Base-by-base conservation (phyloP, 2,113 vertebrate genomes). In the Cygnus atratus region DNA sequence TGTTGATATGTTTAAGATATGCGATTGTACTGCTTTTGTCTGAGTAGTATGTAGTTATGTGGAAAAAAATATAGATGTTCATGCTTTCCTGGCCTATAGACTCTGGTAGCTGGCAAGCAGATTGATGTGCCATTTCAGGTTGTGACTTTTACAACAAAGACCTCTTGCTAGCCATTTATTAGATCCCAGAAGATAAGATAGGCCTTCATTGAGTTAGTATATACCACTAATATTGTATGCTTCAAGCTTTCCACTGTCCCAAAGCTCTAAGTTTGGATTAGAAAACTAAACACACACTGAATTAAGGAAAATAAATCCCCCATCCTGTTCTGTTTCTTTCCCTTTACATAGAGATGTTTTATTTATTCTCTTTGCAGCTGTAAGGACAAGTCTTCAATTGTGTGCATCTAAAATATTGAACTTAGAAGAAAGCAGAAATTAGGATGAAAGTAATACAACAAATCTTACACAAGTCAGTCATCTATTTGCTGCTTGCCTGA, bases 101-200 rank as follows among this genome's bases (percentile, higher is more conserved):
- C 73, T 74, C 52, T 41, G 66, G 84, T 82, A 83, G 84, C 85
- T 90, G 79, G 50, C 54, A 43, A 90, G 65, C 61, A 83, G 66
- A 37, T 26, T 85, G 84, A 89, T 66, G 54, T 76, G 84, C 94
- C 67, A 46, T 83, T 95, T 91, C 87, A 80, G n/a, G 55, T 70
- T 81, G 84, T 93, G 87, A 95, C 93, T 87, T 93, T 94, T 95
- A 66, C 28, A 50, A 85, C 66, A 71, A 93, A 74, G 87, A 21
- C 22, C 22, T 93, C 75, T 77, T 93, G 63, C 55, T 87, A 85
- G 85, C 57, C 14, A 10, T 67, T 90, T 93, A 67, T 87, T 81
- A 74, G 59, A 92, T 54, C 54, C 33, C 44, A 70, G 48, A 76
- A 82, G 37, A 68, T 78, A 75, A 79, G 87, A 46, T 8, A 28